phyloP scores from a whole-genome alignment of 1,140 invertebrate species.

The Yoshiicerus persimilis region DNA sequence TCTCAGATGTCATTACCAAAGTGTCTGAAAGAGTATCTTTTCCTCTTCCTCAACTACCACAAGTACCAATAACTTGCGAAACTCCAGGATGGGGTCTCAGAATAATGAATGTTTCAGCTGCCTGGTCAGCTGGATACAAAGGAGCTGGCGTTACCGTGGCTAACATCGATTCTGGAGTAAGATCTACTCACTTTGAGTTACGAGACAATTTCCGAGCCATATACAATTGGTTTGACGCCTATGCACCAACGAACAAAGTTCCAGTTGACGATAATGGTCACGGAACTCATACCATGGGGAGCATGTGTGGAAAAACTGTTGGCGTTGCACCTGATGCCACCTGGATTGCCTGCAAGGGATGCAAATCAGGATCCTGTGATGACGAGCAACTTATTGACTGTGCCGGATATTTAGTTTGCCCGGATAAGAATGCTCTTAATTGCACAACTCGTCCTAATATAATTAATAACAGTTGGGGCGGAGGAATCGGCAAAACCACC shows the following conservation, averaged over 20 bases:
- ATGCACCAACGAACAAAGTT: neutral
- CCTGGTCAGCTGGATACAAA: neutral
- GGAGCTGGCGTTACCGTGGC: neutral
- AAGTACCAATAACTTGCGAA: neutral
- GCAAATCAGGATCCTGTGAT: neutral
- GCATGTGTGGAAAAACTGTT: neutral
- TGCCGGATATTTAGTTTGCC: neutral
- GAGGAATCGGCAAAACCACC: neutral
- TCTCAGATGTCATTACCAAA: neutral
- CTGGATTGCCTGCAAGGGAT: constrained; percentile 26
- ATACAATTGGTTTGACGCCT: constrained; percentile 25
- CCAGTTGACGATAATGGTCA: constrained; percentile 25
- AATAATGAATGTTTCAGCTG: neutral
- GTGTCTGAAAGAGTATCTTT: neutral
- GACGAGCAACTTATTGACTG: neutral
- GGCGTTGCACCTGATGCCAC: neutral
- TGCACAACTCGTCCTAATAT: neutral
- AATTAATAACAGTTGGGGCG: neutral
- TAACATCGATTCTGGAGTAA: constrained; percentile 13
- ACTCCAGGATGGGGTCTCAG: neutral
- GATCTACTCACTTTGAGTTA: neutral
- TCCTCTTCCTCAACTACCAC: neutral
- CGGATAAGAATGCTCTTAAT: neutral
- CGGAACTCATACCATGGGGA: constrained; percentile 28
- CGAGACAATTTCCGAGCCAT: neutral